Evolutionary conservation across 2,113 vertebrate genomes (phyloP).

Genomic region (Oryzias celebensis): DNA sequence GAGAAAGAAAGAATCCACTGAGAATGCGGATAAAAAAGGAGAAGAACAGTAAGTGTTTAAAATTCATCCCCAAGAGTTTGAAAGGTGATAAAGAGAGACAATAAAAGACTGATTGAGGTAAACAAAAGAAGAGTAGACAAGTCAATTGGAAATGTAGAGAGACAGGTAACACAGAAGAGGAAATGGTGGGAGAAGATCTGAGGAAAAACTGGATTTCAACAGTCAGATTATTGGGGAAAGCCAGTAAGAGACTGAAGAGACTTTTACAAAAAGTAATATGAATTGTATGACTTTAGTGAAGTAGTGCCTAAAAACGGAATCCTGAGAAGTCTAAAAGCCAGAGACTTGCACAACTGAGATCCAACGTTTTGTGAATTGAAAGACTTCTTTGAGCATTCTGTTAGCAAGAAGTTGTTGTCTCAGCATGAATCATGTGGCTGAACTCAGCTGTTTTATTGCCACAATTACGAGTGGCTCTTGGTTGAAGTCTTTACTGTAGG

Average conservation of each 20-base stretch:
- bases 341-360: too few species aligned
- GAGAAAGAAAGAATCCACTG: constrained; percentile 49
- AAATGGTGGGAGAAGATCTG: constrained; percentile 8
- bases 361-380: too few species aligned
- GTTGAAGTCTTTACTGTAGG: too few species aligned
- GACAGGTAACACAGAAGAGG: constrained; percentile 35
- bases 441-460: too few species aligned
- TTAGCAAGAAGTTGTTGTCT: too few species aligned
- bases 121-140: constrained; percentile 26
- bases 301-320: too few species aligned
- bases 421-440: too few species aligned
- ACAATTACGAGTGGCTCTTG: too few species aligned
- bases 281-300: too few species aligned
- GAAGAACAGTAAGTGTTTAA: constrained; percentile 9
- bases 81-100: constrained; percentile 28
- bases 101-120: constrained; percentile 22
- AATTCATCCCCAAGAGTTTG: constrained; percentile 35
- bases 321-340: too few species aligned
- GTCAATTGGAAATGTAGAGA: constrained; percentile 36
- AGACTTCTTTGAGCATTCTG: too few species aligned
- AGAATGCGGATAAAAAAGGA: constrained; percentile 36
- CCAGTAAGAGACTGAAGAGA: constrained; percentile 23
- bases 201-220: constrained; percentile 33
- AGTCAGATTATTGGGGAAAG: constrained; percentile 40
- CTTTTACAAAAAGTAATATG: background rate